Evolutionary conservation across 2,113 vertebrate genomes (phyloP).

Genomic region (Prunella fulvescens): DNA sequence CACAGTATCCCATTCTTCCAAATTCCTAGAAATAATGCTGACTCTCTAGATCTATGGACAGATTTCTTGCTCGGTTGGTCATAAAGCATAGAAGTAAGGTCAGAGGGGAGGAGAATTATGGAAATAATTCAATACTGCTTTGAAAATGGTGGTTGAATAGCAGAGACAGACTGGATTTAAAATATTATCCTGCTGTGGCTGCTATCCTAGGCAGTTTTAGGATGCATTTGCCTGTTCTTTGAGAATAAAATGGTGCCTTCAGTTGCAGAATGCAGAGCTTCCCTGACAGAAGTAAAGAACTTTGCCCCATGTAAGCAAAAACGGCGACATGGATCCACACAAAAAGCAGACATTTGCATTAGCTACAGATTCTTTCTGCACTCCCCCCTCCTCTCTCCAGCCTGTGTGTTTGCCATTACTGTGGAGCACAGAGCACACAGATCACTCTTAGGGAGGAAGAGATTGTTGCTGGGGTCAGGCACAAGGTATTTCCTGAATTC

Average conservation of each 20-base stretch:
- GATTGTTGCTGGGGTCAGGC: constrained; percentile 16
- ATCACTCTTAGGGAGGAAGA: constrained; percentile 1
- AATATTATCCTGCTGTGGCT: not conserved
- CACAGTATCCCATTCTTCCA: not conserved
- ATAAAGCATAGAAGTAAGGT: not conserved
- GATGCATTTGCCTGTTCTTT: not conserved
- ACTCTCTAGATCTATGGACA: not conserved
- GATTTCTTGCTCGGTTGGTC: not conserved
- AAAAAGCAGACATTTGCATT: not conserved
- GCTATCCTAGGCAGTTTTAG: not conserved
- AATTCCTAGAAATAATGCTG: not conserved
- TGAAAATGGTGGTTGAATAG: not conserved
- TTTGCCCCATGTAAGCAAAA: not conserved
- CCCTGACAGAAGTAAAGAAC: not conserved
- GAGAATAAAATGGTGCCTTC: not conserved
- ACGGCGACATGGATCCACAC: not conserved
- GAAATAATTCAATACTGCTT: not conserved
- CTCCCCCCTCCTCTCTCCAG: not conserved
- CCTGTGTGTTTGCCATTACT: not conserved
- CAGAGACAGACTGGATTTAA: not conserved
- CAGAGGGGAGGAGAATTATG: not conserved
- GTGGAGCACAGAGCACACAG: not conserved
- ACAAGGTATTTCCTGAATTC: constrained; percentile 52
- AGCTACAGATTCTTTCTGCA: not conserved
- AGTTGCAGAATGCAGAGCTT: not conserved